A percentile compares a stretch with the other conserved stretches of the same genome.
Conservation (phyloP, 2,888 invertebrate genomes). For the Agrochola lota region DNA sequence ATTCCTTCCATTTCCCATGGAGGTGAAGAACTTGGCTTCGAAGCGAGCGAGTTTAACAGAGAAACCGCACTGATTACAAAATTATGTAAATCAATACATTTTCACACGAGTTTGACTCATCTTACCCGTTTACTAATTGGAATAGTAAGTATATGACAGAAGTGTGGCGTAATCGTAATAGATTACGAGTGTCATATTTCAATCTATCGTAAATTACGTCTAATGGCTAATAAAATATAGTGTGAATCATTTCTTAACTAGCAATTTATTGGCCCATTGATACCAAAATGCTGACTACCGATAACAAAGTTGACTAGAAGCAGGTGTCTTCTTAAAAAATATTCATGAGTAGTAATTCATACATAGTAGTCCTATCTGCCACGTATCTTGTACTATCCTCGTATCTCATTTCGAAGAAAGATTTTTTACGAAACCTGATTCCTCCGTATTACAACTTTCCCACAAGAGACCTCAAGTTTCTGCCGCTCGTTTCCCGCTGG, state of each 20-base stretch:
- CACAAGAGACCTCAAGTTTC: constrained; percentile 13
- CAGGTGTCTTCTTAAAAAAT: not conserved
- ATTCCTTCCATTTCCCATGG: constrained; percentile 75
- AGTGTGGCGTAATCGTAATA: constrained; percentile 19
- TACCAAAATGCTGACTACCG: constrained; percentile 10
- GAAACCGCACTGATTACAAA: not conserved
- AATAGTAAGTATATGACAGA: not conserved
- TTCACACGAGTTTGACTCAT: not conserved
- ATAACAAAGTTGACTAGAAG: constrained; percentile 21
- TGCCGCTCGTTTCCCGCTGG: constrained; percentile 48
- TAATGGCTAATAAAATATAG: not conserved
- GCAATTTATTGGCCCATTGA: constrained; percentile 1
- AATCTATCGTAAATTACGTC: not conserved
- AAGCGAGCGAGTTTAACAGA: constrained; percentile 45
- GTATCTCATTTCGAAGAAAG: not conserved
- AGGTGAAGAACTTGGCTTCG: constrained; percentile 65
- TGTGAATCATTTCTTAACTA: constrained; percentile 22
- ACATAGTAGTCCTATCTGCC: not conserved
- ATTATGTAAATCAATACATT: constrained; percentile 12
- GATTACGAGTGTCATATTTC: constrained; percentile 14
- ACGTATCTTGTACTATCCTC: not conserved
- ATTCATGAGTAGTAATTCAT: not conserved
- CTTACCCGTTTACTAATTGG: not conserved
- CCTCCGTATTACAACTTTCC: constrained; percentile 1
- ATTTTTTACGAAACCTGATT: not conserved